Conservation (phyloP, 2,113 vertebrate genomes). For the Rhombomys opimus region DNA sequence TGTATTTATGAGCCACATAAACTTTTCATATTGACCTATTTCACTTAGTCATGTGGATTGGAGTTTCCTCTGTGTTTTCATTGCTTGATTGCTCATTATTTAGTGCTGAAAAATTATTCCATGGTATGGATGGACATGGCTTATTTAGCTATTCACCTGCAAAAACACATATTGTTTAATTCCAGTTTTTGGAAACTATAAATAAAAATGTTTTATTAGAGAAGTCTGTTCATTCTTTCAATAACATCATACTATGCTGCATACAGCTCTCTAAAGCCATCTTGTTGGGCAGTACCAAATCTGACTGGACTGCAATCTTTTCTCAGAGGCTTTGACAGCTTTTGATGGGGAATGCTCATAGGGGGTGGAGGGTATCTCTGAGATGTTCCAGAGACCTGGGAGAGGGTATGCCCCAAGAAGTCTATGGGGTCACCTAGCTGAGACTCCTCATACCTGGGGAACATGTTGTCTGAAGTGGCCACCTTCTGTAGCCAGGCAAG, state of each 20-base stretch:
- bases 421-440: too few relatives aligned
- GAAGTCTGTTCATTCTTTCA: background rate
- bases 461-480: too few relatives aligned
- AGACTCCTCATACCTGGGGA: too few relatives aligned
- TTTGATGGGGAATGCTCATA: background rate
- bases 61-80: background rate
- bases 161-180: background rate
- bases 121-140: background rate
- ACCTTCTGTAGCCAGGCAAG: too few relatives aligned
- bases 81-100: background rate
- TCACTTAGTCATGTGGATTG: background rate
- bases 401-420: too few relatives aligned
- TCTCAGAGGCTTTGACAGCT: background rate
- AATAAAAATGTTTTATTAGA: background rate
- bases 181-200: background rate
- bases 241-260: background rate
- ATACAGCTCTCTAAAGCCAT: background rate
- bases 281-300: background rate
- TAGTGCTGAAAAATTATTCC: background rate
- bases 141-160: background rate
- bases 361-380: too few relatives aligned
- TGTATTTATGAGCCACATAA: background rate
- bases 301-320: background rate
- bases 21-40: background rate
- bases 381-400: too few relatives aligned